Percentiles rank a stretch among this genome's conserved stretches.
Evolutionary conservation across 2,888 invertebrate genomes (phyloP).

Genomic region (Amphipyra berbera): DNA sequence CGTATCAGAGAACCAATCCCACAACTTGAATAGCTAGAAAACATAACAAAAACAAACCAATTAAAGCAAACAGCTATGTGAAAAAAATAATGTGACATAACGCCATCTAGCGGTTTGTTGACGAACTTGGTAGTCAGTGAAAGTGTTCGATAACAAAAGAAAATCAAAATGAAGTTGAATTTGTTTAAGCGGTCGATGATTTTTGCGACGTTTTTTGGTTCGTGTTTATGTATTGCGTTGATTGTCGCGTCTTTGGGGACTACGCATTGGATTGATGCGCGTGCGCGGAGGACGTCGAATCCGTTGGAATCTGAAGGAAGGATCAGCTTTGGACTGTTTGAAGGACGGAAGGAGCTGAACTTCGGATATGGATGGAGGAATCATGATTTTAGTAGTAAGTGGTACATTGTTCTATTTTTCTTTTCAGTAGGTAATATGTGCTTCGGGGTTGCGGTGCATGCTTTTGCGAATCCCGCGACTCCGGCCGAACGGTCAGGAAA

Average conservation of each 20-base stretch:
- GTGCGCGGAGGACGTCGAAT: slow-evolving; percentile 92
- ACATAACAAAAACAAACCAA: slow-evolving; percentile 66
- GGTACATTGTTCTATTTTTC: slow-evolving; percentile 27
- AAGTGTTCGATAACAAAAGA: slow-evolving; percentile 61
- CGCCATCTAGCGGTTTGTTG: slow-evolving; percentile 76
- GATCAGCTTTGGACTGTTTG: slow-evolving; percentile 96
- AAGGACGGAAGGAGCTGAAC: slow-evolving; percentile 95
- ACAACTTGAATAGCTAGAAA: slow-evolving; percentile 77
- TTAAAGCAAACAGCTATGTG: slow-evolving; percentile 48
- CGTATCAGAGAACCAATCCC: slow-evolving; percentile 62
- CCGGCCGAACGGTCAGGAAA: too few species aligned
- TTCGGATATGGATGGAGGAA: slow-evolving; percentile 94
- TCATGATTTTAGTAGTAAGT: slow-evolving; percentile 93
- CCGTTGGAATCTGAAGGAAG: slow-evolving; percentile 92
- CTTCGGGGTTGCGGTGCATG: too few species aligned
- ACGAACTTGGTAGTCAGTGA: slow-evolving; percentile 70
- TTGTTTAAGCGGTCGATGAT: slow-evolving; percentile 94
- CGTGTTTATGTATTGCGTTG: slow-evolving; percentile 93
- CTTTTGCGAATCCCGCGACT: too few species aligned
- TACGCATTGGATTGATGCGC: slow-evolving; percentile 95
- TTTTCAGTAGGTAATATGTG: too few species aligned
- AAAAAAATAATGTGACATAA: slow-evolving; percentile 78
- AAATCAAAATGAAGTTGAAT: slow-evolving; percentile 89
- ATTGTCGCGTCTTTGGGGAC: slow-evolving; percentile 95
- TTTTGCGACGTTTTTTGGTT: slow-evolving; percentile 94